These are phyloP conservation scores for Datnioides undecimradiatus DNA, from an alignment of 2,113 vertebrate species.

Conservation along the genomic window DNA sequence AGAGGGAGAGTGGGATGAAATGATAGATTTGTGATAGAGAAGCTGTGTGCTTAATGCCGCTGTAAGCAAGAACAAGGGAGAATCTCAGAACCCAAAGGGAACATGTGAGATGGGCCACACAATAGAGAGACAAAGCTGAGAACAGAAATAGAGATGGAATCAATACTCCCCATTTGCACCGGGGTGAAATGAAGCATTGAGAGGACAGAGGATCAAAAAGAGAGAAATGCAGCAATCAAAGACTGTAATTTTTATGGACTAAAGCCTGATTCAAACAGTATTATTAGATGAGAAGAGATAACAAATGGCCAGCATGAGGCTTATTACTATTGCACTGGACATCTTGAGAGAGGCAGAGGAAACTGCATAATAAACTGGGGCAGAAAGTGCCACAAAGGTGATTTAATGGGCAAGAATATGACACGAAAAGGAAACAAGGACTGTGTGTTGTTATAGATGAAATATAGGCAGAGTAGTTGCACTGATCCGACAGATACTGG, in stretches of 20 bases:
- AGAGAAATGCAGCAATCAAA: slow-evolving; percentile 65
- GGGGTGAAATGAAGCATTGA: slow-evolving; percentile 50
- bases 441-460: slow-evolving; percentile 7
- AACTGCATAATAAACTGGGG: slow-evolving; percentile 25
- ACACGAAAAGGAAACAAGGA: slow-evolving; percentile 7
- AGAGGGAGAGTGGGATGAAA: slow-evolving; percentile 58
- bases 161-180: slow-evolving; percentile 61
- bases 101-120: slow-evolving; percentile 41
- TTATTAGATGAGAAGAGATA: slow-evolving; percentile 65
- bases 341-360: slow-evolving; percentile 30
- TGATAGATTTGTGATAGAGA: slow-evolving; percentile 71
- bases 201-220: slow-evolving; percentile 49
- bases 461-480: slow-evolving; percentile 18
- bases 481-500: slow-evolving; percentile 14
- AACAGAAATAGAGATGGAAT: slow-evolving; percentile 69
- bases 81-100: slow-evolving; percentile 56
- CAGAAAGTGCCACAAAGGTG: slow-evolving; percentile 14
- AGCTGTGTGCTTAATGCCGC: slow-evolving; percentile 67
- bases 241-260: slow-evolving; percentile 72
- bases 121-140: slow-evolving; percentile 54
- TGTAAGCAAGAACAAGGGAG: slow-evolving; percentile 70
- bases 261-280: slow-evolving; percentile 65
- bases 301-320: slow-evolving; percentile 42
- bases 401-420: slow-evolving; percentile 12
- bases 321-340: slow-evolving; percentile 41